phyloP scores from a whole-genome alignment of 1,140 invertebrate species.

The Ooceraea biroi region DNA sequence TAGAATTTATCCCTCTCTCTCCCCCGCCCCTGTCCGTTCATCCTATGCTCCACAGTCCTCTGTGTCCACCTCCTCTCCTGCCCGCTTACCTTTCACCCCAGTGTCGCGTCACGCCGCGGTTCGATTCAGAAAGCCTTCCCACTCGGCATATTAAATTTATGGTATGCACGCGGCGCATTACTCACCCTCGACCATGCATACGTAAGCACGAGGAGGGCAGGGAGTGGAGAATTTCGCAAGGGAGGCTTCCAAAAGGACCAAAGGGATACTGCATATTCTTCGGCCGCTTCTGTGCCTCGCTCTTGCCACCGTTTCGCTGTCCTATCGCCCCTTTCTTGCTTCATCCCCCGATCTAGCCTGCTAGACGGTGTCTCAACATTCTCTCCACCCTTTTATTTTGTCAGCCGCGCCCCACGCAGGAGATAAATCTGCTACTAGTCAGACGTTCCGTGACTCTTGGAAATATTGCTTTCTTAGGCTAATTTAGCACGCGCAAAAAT shows the following conservation, averaged over 20 bases:
- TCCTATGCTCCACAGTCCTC: neutral
- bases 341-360: neutral
- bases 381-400: neutral
- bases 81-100: constrained; percentile 1
- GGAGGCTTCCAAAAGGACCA: constrained; percentile 41
- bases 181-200: constrained; percentile 62
- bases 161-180: constrained; percentile 76
- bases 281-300: constrained; percentile 15
- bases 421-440: constrained; percentile 24
- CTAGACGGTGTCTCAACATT: neutral
- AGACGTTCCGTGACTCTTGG: constrained; percentile 40
- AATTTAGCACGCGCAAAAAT: constrained; percentile 49
- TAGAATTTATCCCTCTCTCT: constrained; percentile 73
- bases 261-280: constrained; percentile 24
- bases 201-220: constrained; percentile 17
- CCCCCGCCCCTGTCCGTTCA: neutral
- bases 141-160: constrained; percentile 79
- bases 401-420: neutral
- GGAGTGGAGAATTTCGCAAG: constrained; percentile 45
- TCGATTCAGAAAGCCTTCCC: constrained; percentile 79
- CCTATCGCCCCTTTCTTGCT: too few species aligned
- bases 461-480: constrained; percentile 55
- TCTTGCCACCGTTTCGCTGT: constrained; percentile 57
- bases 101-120: constrained; percentile 72
- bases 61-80: neutral